Conservation (phyloP, 23 tunicate species). For the Halocynthia aurantium region DNA sequence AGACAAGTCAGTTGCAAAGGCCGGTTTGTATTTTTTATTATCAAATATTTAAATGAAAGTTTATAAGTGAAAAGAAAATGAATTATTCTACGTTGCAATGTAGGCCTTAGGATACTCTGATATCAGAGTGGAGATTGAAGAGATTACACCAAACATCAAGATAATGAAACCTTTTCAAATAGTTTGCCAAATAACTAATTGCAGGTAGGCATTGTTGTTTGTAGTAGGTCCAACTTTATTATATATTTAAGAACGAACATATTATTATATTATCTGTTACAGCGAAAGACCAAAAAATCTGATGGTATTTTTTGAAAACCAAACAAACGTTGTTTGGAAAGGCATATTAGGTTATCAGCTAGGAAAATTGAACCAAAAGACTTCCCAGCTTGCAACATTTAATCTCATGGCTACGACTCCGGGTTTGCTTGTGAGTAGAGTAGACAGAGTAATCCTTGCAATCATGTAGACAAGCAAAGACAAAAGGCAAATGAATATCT, state of each 20-base stretch:
- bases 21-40: slow-evolving; percentile 26
- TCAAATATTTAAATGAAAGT: not conserved
- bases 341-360: slow-evolving; percentile 52
- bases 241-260: not conserved
- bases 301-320: slow-evolving; percentile 44
- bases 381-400: slow-evolving; percentile 22
- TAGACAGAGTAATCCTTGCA: not conserved
- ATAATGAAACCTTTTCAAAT: slow-evolving; percentile 47
- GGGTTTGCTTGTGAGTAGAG: slow-evolving; percentile 40
- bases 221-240: not conserved
- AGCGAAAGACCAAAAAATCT: slow-evolving; percentile 71
- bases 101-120: slow-evolving; percentile 41
- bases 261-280: not conserved
- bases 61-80: not conserved
- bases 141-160: slow-evolving; percentile 31
- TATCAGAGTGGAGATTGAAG: slow-evolving; percentile 38
- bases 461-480: not conserved
- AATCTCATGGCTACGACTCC: slow-evolving; percentile 47
- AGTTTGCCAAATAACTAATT: slow-evolving; percentile 55
- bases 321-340: slow-evolving; percentile 57
- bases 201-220: slow-evolving; percentile 31
- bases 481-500: not conserved
- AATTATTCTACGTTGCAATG: not conserved
- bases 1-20: slow-evolving; percentile 90
- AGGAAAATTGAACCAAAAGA: slow-evolving; percentile 35